A percentile compares a stretch with the other conserved stretches of the same genome.
These are phyloP conservation scores for Rhynchomys soricoides DNA, from an alignment of 2,113 vertebrate species.

Conservation along the genomic window DNA sequence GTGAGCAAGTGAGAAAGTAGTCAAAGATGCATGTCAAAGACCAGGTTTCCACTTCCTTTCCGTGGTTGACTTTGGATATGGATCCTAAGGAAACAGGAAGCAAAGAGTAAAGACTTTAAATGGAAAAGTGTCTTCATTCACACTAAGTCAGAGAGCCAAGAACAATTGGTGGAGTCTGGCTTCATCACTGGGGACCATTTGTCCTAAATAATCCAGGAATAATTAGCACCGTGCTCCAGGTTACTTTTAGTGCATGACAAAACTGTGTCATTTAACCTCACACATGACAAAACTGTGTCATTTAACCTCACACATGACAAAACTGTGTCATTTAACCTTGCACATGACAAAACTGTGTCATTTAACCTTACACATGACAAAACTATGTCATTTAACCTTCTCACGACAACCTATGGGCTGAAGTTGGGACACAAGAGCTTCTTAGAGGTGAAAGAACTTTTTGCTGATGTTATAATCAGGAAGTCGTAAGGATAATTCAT, in stretches of 20 bases:
- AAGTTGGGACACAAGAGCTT: not conserved
- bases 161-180: accelerated
- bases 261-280: not conserved
- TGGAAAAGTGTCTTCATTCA: not conserved
- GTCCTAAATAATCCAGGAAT: not conserved
- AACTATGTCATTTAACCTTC: not conserved
- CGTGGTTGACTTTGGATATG: not conserved
- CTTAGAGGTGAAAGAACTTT: not conserved
- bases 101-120: not conserved
- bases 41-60: not conserved
- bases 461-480: not conserved
- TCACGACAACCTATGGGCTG: not conserved
- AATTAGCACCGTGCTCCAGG: not conserved
- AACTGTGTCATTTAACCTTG: too few species aligned
- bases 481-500: not conserved
- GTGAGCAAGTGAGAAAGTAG: not conserved
- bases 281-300: not conserved
- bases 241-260: not conserved
- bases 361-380: too few species aligned
- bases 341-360: not conserved
- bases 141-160: not conserved
- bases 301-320: too few species aligned
- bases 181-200: not conserved
- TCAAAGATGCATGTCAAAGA: not conserved
- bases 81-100: constrained; percentile 6